Base-by-base conservation (phyloP, 2,888 invertebrate species). In the Steinernema scapterisci region DNA sequence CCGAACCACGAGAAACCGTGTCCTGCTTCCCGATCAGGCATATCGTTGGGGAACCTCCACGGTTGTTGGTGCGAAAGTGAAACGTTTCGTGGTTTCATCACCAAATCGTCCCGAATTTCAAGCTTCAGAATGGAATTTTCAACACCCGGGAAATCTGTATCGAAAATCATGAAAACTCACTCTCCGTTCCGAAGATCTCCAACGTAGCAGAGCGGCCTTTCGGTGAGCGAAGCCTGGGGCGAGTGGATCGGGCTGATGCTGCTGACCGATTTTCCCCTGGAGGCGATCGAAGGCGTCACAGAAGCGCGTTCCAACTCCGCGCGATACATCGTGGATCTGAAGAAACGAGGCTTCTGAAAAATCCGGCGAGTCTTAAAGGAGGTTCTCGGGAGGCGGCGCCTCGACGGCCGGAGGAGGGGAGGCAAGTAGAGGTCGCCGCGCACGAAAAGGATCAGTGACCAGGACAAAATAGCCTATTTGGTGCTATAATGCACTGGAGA, bases 161-260 rank as follows among this genome's bases (percentile, higher is more conserved):
- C 38, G 13, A 16, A 48, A 48, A 48, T n/a, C 48, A 16, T 5
- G n/a, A 6, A 25, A 54, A 63, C 63, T 63, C 63, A 63, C 63
- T 63, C 63, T 63, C 63, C 63, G n/a, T 63, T 63, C 1, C 63
- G 9, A 2, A 63, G 63, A 38, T 63, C 63, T 16, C 63, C 63
- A 38, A 63, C 63, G 31, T 63, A 63, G 31, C 63, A 63, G 11
- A 63, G 31, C 2, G 63, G 31, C 6, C 27, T 23, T 31, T 63
- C 63, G 16, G 1, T 11, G 7, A 63, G 31, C 63, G 63, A 63
- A 13, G 63, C 7, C 31, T 63, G 63, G 31, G 31, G 31, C 38
- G 63, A 31, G 48, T 48, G 48, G 48, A 48, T 48, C 48, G 16
- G 16, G n/a, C n/a, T n/a, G 48, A 48, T 48, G n/a, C n/a, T 48